Percentiles rank a stretch among this genome's conserved stretches.
Conservation (phyloP, 2,797 vertebrate species). For the Sebastes glaucus region DNA sequence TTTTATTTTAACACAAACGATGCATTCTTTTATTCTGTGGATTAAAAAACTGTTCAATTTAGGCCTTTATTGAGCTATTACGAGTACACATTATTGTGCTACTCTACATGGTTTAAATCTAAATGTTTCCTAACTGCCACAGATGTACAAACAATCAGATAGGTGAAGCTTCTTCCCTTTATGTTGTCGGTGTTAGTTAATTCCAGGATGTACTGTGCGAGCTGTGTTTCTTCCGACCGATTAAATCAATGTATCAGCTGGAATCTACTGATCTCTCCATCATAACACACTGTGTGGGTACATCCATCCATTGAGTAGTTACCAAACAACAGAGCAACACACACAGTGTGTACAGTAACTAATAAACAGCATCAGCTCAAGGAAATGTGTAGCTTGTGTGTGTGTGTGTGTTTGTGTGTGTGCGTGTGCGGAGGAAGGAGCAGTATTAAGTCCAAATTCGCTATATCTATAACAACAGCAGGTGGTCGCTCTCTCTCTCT, state of each 20-base stretch:
- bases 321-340: not conserved
- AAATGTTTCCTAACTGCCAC: not conserved
- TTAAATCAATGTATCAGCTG: constrained; percentile 2
- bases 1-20: not conserved
- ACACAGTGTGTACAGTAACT: not conserved
- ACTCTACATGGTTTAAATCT: not conserved
- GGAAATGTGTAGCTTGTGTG: not conserved
- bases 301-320: not conserved
- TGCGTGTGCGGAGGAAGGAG: not conserved
- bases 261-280: constrained; percentile 17
- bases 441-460: not conserved
- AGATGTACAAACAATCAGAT: not conserved
- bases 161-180: not conserved
- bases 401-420: not conserved
- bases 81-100: not conserved
- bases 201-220: not conserved
- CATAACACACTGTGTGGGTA: not conserved
- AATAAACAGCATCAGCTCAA: not conserved
- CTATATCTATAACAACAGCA: constrained; percentile 10
- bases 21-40: not conserved
- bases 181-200: not conserved
- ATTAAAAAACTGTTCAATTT: not conserved
- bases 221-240: not conserved
- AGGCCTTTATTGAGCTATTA: not conserved
- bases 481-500: not conserved